Percentiles rank a stretch among this genome's conserved stretches.
phyloP scores from a whole-genome alignment of 1,140 invertebrate genomes.

The Neelides sp. region DNA sequence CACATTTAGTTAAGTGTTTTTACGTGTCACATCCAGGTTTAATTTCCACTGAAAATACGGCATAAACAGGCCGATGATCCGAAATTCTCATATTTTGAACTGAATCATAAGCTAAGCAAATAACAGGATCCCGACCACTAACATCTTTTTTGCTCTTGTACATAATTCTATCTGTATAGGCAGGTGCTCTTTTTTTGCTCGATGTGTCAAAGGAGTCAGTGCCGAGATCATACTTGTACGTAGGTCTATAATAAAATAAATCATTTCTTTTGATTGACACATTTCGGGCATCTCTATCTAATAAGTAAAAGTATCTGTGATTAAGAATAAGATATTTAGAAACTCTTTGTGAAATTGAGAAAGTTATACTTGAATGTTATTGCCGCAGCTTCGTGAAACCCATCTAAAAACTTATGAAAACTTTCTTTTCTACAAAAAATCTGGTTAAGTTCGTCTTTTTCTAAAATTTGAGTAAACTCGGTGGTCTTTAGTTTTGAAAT shows the following conservation, averaged over 20 bases:
- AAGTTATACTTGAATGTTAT: constrained; percentile 26
- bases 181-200: constrained; percentile 24
- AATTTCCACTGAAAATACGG: constrained; percentile 23
- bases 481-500: constrained; percentile 15
- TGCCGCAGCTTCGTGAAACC: constrained; percentile 24
- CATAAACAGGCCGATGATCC: constrained; percentile 27
- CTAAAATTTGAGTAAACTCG: constrained; percentile 14
- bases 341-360: too few relatives aligned
- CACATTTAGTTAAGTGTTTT: not conserved
- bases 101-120: constrained; percentile 24
- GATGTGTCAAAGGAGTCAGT: constrained; percentile 28
- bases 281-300: too few relatives aligned
- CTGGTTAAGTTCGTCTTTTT: constrained; percentile 18
- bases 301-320: too few relatives aligned
- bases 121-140: not conserved
- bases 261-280: too few relatives aligned
- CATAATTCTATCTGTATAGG: constrained; percentile 29
- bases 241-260: constrained; percentile 26
- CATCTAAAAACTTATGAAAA: constrained; percentile 18
- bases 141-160: constrained; percentile 17
- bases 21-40: constrained; percentile 30
- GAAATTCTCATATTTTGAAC: constrained; percentile 20
- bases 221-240: constrained; percentile 29
- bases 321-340: too few relatives aligned
- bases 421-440: constrained; percentile 14